Base-by-base conservation (phyloP, 2,797 vertebrate species). In the Sebastes steindachneri region DNA sequence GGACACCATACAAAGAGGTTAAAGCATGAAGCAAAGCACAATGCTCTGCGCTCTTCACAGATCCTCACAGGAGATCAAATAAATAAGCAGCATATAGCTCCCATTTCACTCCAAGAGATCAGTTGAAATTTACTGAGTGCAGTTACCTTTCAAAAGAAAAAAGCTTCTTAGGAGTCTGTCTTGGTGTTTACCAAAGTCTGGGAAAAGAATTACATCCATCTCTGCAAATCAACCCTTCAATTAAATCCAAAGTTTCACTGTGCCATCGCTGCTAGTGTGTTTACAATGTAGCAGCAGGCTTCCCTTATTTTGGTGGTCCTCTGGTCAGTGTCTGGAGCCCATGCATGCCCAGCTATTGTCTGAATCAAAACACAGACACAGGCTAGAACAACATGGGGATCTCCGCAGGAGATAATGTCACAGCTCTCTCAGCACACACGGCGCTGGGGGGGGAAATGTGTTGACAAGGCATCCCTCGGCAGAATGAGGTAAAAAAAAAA, bases 361-460 rank as follows among this genome's bases (percentile, higher is more conserved):
- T 75, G 74, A 95, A 95, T 96, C 93, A 95, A 96, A 96, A 95
- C 93, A 95, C 95, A 95, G 94, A 95, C 94, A 93, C 86, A 73
- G 88, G 79, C 93, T 91, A 92, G 85, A 94, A 91, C 87, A 95
- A 95, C 94, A 95, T n/a, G 64, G 90, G 84, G 90, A 91, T 92
- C 83, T 92, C 92, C 79, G 77, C 88, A 91, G 90, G 82, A 91
- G 93, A 93, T 89, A 91, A 88, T 94, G 92, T 91, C 92, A 93
- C 88, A 90, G 93, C 92, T 89, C 89, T 90, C 86, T 94, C 93
- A 85, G 81, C 84, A 76, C 84, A 83, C 89, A 91, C 78, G 86
- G 88, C 9, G 75, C 77, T 78, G 74, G 82, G 83, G 84, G 73
- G 79, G 9, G 25, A 73, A 90, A 90, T 86, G 78, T 92, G 90